phyloP scores from a whole-genome alignment of 2,888 invertebrate genomes.

The Leuctra nigra region DNA sequence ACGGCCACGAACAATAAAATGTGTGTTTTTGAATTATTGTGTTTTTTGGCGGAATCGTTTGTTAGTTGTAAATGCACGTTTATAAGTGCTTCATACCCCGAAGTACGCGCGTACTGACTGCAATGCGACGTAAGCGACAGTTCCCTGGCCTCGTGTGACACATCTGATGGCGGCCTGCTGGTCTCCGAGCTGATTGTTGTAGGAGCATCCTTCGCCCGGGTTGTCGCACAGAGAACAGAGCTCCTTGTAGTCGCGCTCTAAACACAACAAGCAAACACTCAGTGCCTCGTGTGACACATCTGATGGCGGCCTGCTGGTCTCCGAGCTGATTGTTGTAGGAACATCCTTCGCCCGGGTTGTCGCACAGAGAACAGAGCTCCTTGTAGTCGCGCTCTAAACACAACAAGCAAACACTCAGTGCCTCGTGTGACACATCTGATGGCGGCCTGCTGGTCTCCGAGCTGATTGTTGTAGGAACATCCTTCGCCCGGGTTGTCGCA shows the following conservation, averaged over 20 bases:
- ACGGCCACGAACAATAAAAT: too few species aligned
- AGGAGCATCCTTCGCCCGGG: slow-evolving; percentile 34
- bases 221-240: slow-evolving; percentile 53
- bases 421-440: slow-evolving; percentile 50
- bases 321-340: slow-evolving; percentile 40
- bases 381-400: too few species aligned
- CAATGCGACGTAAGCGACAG: slow-evolving; percentile 56
- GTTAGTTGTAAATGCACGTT: too few species aligned
- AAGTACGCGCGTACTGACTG: slow-evolving; percentile 47
- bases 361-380: slow-evolving; percentile 54
- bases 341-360: slow-evolving; percentile 36
- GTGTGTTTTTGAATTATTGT: too few species aligned
- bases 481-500: slow-evolving; percentile 42
- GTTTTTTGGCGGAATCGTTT: too few species aligned
- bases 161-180: slow-evolving; percentile 60
- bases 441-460: slow-evolving; percentile 56
- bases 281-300: slow-evolving; percentile 49
- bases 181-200: slow-evolving; percentile 40
- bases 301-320: slow-evolving; percentile 56
- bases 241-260: too few species aligned
- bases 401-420: too few species aligned
- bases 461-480: slow-evolving; percentile 38
- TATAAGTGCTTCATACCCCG: slow-evolving; percentile 42
- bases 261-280: too few species aligned
- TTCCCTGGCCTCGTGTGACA: slow-evolving; percentile 45